Conservation (phyloP, 2,113 vertebrate genomes). For the Tychaedon coryphoeus region DNA sequence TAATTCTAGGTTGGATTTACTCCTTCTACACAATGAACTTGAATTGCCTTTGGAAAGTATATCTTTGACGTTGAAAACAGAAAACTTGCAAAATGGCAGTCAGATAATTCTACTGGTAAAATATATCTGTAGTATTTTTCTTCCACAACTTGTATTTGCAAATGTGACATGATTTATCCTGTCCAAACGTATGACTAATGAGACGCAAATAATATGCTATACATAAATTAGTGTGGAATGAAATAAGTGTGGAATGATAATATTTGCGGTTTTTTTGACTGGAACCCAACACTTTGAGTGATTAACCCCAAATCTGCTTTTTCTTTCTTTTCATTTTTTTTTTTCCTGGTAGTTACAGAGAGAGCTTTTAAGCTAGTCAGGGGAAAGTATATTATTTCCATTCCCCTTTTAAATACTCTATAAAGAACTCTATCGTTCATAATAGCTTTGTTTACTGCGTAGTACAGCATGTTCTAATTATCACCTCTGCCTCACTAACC, state of each 20-base stretch:
- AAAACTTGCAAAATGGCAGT: not conserved
- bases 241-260: slow-evolving; percentile 31
- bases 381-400: slow-evolving; percentile 71
- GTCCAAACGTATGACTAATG: not conserved
- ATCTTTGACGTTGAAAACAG: not conserved
- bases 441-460: slow-evolving; percentile 80
- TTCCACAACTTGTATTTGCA: not conserved
- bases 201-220: not conserved
- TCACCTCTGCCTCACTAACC: slow-evolving; percentile 79
- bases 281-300: not conserved
- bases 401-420: slow-evolving; percentile 71
- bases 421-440: slow-evolving; percentile 74
- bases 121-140: not conserved
- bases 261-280: slow-evolving; percentile 33
- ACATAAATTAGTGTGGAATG: slow-evolving; percentile 13
- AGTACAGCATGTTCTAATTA: slow-evolving; percentile 81
- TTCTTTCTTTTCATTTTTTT: not conserved
- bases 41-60: not conserved
- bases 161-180: not conserved
- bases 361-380: slow-evolving; percentile 62
- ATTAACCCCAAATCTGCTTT: slow-evolving; percentile 2
- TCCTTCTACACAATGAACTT: not conserved
- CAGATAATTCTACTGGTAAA: not conserved
- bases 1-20: not conserved
- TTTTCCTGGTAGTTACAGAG: slow-evolving; percentile 26